phyloP scores from a whole-genome alignment of 2,888 invertebrate species.

The Drosophila infuscata region DNA sequence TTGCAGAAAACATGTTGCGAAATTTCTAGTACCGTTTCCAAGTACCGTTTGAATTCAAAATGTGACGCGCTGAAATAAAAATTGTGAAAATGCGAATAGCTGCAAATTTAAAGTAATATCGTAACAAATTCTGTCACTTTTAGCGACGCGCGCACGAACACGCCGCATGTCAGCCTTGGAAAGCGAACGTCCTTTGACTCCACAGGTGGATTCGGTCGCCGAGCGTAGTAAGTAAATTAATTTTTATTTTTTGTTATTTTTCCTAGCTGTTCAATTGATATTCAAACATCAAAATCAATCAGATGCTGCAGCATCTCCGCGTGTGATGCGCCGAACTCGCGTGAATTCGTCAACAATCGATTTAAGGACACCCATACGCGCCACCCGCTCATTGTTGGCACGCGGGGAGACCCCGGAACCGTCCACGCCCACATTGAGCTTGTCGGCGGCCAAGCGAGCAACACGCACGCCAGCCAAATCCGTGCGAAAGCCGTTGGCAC shows the following conservation, averaged over 20 bases:
- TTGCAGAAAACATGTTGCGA: neutral
- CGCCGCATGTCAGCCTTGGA: slow-evolving; percentile 61
- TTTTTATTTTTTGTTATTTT: neutral
- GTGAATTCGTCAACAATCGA: slow-evolving; percentile 57
- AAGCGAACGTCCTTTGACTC: slow-evolving; percentile 54
- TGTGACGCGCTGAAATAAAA: slow-evolving; percentile 14
- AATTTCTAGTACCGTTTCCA: neutral
- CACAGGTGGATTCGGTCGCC: slow-evolving; percentile 43
- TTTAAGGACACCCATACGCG: slow-evolving; percentile 63
- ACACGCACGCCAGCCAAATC: slow-evolving; percentile 44
- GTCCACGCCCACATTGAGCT: slow-evolving; percentile 23
- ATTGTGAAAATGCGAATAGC: neutral
- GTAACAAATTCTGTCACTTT: neutral
- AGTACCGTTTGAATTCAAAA: slow-evolving; percentile 62
- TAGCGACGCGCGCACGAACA: slow-evolving; percentile 62
- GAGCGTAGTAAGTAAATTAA: slow-evolving; percentile 49
- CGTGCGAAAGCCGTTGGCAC: slow-evolving; percentile 40
- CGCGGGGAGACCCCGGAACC: slow-evolving; percentile 59
- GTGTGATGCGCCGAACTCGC: slow-evolving; percentile 68
- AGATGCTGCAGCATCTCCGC: slow-evolving; percentile 51
- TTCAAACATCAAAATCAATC: neutral
- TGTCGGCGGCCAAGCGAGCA: slow-evolving; percentile 48
- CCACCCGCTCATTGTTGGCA: slow-evolving; percentile 57
- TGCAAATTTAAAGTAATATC: neutral
- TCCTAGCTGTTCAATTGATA: neutral